Evolutionary conservation across 2,797 vertebrate genomes (phyloP).

Genomic region (Liparis tanakae): DNA sequence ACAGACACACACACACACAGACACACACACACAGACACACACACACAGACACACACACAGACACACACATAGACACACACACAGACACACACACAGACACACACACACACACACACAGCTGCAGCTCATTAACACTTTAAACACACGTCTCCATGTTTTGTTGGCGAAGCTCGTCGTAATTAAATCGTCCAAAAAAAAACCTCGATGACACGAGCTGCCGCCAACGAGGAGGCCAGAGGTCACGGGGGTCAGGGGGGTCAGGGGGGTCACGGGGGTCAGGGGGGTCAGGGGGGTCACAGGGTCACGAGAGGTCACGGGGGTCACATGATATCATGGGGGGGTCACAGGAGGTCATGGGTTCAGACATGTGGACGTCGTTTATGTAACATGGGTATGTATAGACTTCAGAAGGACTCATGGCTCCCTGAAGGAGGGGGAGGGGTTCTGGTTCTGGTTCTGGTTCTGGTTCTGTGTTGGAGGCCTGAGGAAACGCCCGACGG

Average conservation of each 20-base stretch:
- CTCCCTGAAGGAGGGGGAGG: not conserved
- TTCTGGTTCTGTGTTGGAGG: not conserved
- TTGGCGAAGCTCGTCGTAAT: not conserved
- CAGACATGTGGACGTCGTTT: too few relatives aligned
- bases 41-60: not conserved
- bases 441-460: not conserved
- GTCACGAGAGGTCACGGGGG: too few relatives aligned
- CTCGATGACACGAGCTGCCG: not conserved
- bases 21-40: constrained; percentile 8
- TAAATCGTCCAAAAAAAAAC: not conserved
- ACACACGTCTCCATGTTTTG: not conserved
- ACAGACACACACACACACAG: constrained; percentile 7
- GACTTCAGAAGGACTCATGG: not conserved
- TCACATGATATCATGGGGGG: too few relatives aligned
- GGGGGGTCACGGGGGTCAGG: too few relatives aligned
- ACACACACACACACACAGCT: not conserved
- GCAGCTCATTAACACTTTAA: not conserved
- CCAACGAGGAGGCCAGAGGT: not conserved
- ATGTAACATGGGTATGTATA: not conserved
- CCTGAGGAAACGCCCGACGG: constrained; percentile 23
- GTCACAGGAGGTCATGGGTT: too few relatives aligned
- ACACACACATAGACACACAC: constrained; percentile 3
- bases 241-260: not conserved
- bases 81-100: constrained; percentile 8
- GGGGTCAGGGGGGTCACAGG: too few relatives aligned